Base-by-base conservation (phyloP, 2,797 vertebrate genomes). In the Brotogeris chrysoptera region DNA sequence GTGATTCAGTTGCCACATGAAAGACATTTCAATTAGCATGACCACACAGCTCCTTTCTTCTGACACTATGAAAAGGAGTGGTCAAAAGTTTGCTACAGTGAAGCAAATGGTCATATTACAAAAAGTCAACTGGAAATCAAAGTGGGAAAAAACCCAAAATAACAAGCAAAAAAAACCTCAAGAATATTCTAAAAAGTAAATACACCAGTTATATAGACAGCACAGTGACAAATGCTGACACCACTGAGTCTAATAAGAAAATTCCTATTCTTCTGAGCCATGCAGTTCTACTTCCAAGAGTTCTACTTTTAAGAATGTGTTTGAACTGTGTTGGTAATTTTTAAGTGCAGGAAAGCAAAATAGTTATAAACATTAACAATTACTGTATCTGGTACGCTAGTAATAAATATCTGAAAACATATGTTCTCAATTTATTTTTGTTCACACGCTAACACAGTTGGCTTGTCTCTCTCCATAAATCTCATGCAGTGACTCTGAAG, bases 51-150 rank as follows among this genome's bases (percentile, higher is more conserved):
- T 17, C 47, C 27, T 53, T 77, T 65, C 49, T 88, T 43, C 49
- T 57, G 34, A 64, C 27, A 60, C 41, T 68, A 52, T 38, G 24
- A 78, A 70, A 30, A 41, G 14, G 1, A 86, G 30, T 0, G 0
- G 50, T 36, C 41, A 76, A 78, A 91, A 80, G 16, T 41, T 80
- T 64, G 34, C 41, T 72, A 53, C 44, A 74, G 52, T 19, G 57
- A 91, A 92, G n/a, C 52, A 84, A 95, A 78, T 8, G 38, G 60
- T 55, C 28, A 3, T 8, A 28, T 36, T 80, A 53, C 38, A 92
- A 77, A 80, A 92, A 21, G 4, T 25, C 53, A 83, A 59, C 14
- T 7, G 34, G 44, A 79, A 92, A 91, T 21, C 41, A 59, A 90
- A 91, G 27, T n/a, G 12, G 39, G 5, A 36, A 47, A 38, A 39